Percentiles rank a stretch among this genome's conserved stretches.
Evolutionary conservation across 1,140 invertebrate species (phyloP).

Genomic region (Archivesica marissinica): DNA sequence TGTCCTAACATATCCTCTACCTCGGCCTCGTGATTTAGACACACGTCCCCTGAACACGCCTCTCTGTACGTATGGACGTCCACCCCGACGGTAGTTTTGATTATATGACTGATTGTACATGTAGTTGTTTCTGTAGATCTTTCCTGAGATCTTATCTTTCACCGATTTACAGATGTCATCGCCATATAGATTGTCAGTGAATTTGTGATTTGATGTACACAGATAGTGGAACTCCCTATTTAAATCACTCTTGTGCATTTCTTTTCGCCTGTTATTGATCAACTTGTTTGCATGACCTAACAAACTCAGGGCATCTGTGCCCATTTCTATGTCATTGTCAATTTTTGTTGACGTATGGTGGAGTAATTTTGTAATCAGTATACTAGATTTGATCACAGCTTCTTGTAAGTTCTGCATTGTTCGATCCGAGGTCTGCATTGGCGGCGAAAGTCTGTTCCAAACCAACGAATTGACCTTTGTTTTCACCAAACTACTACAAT

Average conservation of each 20-base stretch:
- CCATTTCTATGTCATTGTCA: background rate
- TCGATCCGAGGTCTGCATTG: background rate
- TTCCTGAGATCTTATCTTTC: background rate
- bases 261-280: slow-evolving; percentile 3
- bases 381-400: background rate
- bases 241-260: slow-evolving; percentile 4
- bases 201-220: background rate
- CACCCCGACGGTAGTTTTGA: background rate
- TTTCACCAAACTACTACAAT: background rate
- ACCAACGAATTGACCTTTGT: background rate
- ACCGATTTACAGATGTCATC: background rate
- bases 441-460: background rate
- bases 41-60: background rate
- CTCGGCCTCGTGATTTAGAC: background rate
- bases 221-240: background rate
- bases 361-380: background rate
- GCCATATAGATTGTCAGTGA: slow-evolving; percentile 13
- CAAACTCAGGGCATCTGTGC: slow-evolving; percentile 10
- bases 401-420: slow-evolving; percentile 18
- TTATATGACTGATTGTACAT: background rate
- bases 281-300: slow-evolving; percentile 17
- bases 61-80: background rate
- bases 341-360: background rate
- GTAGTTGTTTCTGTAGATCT: background rate
- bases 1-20: background rate